phyloP scores from a whole-genome alignment of 1,140 invertebrate species.

The Lamellibrachia luymesi region DNA sequence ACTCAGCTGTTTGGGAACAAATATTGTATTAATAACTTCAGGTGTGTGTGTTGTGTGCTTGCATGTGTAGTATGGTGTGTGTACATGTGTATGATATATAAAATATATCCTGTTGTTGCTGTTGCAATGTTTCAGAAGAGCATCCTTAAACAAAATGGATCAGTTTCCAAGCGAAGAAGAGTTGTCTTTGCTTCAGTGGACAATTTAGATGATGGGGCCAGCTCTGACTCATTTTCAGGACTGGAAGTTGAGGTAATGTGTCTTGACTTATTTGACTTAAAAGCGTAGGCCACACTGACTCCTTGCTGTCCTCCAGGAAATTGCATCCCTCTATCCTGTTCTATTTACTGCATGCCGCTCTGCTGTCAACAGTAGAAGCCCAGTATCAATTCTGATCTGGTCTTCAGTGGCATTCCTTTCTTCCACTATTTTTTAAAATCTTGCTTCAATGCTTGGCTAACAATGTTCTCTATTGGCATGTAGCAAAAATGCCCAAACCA shows the following conservation, averaged over 20 bases:
- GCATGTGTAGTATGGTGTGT: too few relatives aligned
- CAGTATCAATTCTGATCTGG: too few relatives aligned
- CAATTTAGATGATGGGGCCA: neutral
- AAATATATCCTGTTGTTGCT: neutral
- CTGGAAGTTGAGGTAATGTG: neutral
- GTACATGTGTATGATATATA: neutral
- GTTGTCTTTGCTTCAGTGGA: neutral
- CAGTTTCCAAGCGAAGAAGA: neutral
- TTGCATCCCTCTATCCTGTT: too few relatives aligned
- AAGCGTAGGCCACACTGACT: too few relatives aligned
- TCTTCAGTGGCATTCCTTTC: too few relatives aligned
- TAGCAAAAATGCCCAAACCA: too few relatives aligned
- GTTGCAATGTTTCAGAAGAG: conserved; percentile 4
- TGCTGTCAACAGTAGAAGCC: too few relatives aligned
- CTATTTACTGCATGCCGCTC: too few relatives aligned
- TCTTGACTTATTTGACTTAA: neutral
- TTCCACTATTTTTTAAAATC: too few relatives aligned
- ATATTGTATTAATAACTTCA: neutral
- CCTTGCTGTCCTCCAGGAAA: too few relatives aligned
- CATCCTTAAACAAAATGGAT: neutral
- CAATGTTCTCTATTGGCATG: too few relatives aligned
- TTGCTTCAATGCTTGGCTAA: too few relatives aligned
- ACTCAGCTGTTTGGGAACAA: neutral
- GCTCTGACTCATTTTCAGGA: neutral
- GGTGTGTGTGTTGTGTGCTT: neutral